Conservation (phyloP, 2,113 vertebrate species). For the Colistium nudipinnis region DNA sequence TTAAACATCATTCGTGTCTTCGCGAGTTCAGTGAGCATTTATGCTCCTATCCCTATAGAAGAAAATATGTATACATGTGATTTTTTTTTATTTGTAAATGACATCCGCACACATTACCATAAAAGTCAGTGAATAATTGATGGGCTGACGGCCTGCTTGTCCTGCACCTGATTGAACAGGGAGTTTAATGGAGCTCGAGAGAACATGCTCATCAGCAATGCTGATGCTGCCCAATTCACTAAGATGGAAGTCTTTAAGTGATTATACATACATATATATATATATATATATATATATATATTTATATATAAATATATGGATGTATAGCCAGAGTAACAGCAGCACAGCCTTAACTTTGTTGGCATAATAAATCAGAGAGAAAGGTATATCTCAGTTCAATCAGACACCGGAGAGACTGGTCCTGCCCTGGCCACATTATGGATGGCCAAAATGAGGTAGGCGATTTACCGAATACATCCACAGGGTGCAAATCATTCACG, state of each 20-base stretch:
- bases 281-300: too few relatives aligned
- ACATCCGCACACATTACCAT: constrained; percentile 11
- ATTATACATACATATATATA: too few relatives aligned
- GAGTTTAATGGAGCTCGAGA: constrained; percentile 27
- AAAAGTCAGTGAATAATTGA: constrained; percentile 47
- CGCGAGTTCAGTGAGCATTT: too few relatives aligned
- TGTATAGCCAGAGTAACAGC: constrained; percentile 26
- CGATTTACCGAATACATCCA: constrained; percentile 65
- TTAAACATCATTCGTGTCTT: not conserved
- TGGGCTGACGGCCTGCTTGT: constrained; percentile 4
- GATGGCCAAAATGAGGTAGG: constrained; percentile 62
- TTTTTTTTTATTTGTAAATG: constrained; percentile 22
- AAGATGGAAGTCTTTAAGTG: constrained; percentile 29
- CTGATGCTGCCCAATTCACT: not conserved
- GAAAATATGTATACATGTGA: constrained; percentile 1
- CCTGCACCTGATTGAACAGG: constrained; percentile 10
- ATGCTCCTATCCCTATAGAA: not conserved
- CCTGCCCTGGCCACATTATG: constrained; percentile 50
- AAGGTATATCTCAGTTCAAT: constrained; percentile 55
- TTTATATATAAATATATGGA: too few relatives aligned
- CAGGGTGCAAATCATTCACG: constrained; percentile 56
- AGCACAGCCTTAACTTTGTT: constrained; percentile 20
- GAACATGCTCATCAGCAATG: constrained; percentile 19
- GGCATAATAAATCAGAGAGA: constrained; percentile 50
- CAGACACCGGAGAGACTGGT: constrained; percentile 42